These are phyloP conservation scores for Xenopus tropicalis DNA, from an alignment of 2,113 vertebrate species.

Conservation along the genomic window UCB_Xtro_10.0 CM004445.2:147502001-147502500, in stretches of 20 bases:
- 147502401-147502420: constrained; percentile 1
- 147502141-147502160: too few species aligned
- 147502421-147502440: neutral
- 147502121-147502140: too few species aligned
- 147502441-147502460: neutral
- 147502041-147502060: too few species aligned
- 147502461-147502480: neutral
- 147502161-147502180: too few species aligned
- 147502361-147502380: constrained; percentile 60
- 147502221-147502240: constrained; percentile 71
- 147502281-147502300: constrained; percentile 69
- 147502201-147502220: constrained; percentile 60
- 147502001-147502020: too few species aligned
- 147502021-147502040: too few species aligned
- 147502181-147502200: too few species aligned
- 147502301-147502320: constrained; percentile 64
- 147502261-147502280: constrained; percentile 68
- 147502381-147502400: constrained; percentile 59
- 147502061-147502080: too few species aligned
- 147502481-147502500: too few species aligned
- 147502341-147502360: constrained; percentile 69
- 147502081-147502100: too few species aligned
- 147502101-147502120: too few species aligned
- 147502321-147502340: constrained; percentile 65
- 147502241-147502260: constrained; percentile 69